A percentile compares a stretch with the other conserved stretches of the same genome.
Conservation (phyloP, 1,140 invertebrate genomes). For the Eumaeus atala region DNA sequence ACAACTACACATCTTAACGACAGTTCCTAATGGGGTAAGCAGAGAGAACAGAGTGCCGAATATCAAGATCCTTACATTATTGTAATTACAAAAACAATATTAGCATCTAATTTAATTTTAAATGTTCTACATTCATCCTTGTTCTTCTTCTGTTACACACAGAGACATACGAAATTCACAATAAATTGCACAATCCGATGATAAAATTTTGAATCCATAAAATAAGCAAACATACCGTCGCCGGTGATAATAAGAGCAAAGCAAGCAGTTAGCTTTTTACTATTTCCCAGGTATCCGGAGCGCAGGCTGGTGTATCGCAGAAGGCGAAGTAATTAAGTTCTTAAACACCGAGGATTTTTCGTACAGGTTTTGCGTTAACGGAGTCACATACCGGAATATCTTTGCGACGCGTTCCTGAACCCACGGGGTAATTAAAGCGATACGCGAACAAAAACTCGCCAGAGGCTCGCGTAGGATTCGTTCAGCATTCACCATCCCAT, state of each 20-base stretch:
- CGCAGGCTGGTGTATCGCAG: slow-evolving; percentile 12
- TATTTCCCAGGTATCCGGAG: slow-evolving; percentile 1
- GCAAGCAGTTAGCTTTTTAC: slow-evolving; percentile 7
- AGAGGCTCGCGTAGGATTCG: slow-evolving; percentile 32
- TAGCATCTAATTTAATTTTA: too few species aligned
- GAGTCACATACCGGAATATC: slow-evolving; percentile 41
- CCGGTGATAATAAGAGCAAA: slow-evolving; percentile 2
- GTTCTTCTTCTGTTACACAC: too few species aligned
- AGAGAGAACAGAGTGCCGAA: too few species aligned
- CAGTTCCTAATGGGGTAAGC: too few species aligned
- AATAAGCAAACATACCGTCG: not conserved
- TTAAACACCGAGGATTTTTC: slow-evolving; percentile 41
- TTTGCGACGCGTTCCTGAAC: slow-evolving; percentile 39
- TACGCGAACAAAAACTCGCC: slow-evolving; percentile 53
- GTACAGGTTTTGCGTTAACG: slow-evolving; percentile 30
- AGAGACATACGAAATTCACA: not conserved
- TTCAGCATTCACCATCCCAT: not conserved
- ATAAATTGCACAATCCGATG: not conserved
- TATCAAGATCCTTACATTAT: too few species aligned
- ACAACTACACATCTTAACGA: too few species aligned
- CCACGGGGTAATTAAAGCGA: slow-evolving; percentile 60
- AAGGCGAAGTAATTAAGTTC: slow-evolving; percentile 44
- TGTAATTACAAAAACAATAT: too few species aligned
- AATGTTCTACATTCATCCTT: too few species aligned
- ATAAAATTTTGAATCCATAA: not conserved